Evolutionary conservation across 2,797 vertebrate genomes (phyloP).

Genomic region (Cirrhinus molitorella): DNA sequence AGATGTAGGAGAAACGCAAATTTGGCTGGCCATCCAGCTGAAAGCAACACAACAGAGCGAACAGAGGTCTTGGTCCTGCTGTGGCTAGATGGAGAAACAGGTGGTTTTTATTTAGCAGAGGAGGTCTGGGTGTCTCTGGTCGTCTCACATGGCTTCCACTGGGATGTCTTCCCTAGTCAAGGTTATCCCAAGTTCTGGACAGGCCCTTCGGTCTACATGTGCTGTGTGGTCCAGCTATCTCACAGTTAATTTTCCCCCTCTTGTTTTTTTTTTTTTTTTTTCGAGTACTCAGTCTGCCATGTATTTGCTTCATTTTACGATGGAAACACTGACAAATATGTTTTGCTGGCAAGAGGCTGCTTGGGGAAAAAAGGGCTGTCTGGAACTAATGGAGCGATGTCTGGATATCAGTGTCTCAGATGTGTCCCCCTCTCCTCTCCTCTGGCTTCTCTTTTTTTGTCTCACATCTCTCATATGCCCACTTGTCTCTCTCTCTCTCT

Average conservation of each 20-base stretch:
- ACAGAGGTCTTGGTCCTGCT: constrained; percentile 24
- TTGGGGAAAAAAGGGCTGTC: constrained; percentile 59
- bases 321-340: constrained; percentile 72
- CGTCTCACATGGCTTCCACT: constrained; percentile 23
- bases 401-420: constrained; percentile 62
- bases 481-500: constrained; percentile 12
- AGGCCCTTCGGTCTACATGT: constrained; percentile 10
- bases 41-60: constrained; percentile 19
- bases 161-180: constrained; percentile 36
- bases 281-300: constrained; percentile 58
- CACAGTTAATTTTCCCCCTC: constrained; percentile 56
- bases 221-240: constrained; percentile 51
- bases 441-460: constrained; percentile 1
- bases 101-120: constrained; percentile 49
- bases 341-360: constrained; percentile 66
- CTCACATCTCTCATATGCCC: constrained; percentile 22
- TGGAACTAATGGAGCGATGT: constrained; percentile 65
- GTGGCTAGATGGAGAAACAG: constrained; percentile 43
- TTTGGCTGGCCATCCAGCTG: constrained; percentile 20
- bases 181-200: constrained; percentile 24
- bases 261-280: constrained; percentile 48
- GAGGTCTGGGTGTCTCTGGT: constrained; percentile 31
- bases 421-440: constrained; percentile 58
- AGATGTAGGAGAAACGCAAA: background rate
- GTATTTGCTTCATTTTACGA: constrained; percentile 72